Evolutionary conservation across 1,140 invertebrate species (phyloP).

Genomic region (Penaeus japonicus): DNA sequence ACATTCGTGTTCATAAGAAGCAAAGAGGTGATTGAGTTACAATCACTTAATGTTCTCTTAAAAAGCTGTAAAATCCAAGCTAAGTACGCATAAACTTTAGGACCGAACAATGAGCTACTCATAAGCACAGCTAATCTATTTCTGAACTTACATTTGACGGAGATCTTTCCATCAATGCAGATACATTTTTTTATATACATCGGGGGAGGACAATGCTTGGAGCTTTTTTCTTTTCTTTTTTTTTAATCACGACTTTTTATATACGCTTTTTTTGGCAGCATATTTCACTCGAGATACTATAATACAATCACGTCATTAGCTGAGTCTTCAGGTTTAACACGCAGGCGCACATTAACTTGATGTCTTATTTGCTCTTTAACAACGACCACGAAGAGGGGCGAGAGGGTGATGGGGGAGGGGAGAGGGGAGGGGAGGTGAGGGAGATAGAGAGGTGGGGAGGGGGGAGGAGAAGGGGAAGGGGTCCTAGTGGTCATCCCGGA

Average conservation of each 20-base stretch:
- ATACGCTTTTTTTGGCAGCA: no score
- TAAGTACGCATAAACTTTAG: constrained; percentile 47
- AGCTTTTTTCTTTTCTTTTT: no score
- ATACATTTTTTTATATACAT: neutral
- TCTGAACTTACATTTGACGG: constrained; percentile 10
- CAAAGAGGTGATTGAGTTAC: constrained; percentile 54
- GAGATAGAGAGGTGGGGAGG: neutral
- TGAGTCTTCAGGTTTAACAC: neutral
- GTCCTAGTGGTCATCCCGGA: no score
- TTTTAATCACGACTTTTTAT: no score
- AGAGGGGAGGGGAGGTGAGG: neutral
- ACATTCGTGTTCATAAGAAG: constrained; percentile 46
- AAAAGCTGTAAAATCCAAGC: constrained; percentile 45
- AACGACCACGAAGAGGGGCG: neutral
- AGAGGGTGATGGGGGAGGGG: neutral
- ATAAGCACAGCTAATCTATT: constrained; percentile 42
- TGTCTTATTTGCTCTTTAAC: constrained; percentile 13
- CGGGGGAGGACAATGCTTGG: neutral
- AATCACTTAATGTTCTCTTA: constrained; percentile 55
- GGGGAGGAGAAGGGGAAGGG: neutral
- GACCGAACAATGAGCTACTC: constrained; percentile 38
- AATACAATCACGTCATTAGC: no score
- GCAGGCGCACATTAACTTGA: constrained; percentile 12
- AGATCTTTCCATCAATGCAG: neutral
- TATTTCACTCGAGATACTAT: no score